These are phyloP conservation scores for Balanococcus diminutus DNA, from an alignment of 2,888 invertebrate genomes.

Conservation along the genomic window DNA sequence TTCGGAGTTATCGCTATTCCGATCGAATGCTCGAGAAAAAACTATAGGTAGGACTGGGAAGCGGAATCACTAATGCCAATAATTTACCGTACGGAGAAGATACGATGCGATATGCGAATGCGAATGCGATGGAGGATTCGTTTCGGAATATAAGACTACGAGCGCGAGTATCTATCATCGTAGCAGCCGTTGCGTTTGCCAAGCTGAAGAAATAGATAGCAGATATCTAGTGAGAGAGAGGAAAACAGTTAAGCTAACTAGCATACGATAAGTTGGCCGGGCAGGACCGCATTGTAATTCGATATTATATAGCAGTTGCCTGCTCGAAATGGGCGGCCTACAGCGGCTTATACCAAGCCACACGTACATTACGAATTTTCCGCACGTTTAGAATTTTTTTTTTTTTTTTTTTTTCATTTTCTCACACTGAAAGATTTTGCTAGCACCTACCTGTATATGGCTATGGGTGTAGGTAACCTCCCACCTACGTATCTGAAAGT, in stretches of 20 bases:
- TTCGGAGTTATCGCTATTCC: background rate
- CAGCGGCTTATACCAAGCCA: background rate
- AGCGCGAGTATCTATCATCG: background rate
- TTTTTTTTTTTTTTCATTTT: too few species aligned
- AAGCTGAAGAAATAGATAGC: too few species aligned
- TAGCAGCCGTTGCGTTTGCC: background rate
- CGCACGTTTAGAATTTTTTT: too few species aligned
- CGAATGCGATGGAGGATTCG: background rate
- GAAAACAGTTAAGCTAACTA: background rate
- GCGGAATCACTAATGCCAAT: background rate
- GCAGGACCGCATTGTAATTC: background rate
- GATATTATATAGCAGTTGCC: background rate
- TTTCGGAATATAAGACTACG: background rate
- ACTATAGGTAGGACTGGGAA: background rate
- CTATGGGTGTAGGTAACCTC: too few species aligned
- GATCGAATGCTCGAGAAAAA: background rate
- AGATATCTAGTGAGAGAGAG: too few species aligned
- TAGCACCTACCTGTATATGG: too few species aligned
- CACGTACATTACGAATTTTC: background rate
- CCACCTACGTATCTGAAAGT: too few species aligned
- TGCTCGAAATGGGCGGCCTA: background rate
- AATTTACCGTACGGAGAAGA: background rate
- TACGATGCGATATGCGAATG: background rate
- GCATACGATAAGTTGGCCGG: background rate
- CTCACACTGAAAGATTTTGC: too few species aligned